Conservation (phyloP, 1,140 invertebrate species). For the Apis cerana region DNA sequence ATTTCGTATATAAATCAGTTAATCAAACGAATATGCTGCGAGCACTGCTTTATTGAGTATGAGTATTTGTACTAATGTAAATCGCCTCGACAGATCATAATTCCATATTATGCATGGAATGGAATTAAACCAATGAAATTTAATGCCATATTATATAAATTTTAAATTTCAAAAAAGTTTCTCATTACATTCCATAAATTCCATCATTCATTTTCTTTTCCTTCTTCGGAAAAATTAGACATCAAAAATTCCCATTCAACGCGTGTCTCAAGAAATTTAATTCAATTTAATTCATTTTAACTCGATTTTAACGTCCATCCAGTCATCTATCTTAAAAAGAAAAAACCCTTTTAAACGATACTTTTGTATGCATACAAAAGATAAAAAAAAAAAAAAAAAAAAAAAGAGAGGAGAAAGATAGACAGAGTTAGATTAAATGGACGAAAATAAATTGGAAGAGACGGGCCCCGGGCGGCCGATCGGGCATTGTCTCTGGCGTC, state of each 20-base stretch:
- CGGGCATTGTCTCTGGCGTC: conserved; percentile 46
- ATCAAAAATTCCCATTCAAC: no score
- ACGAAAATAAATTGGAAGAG: conserved; percentile 39
- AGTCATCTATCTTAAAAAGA: no score
- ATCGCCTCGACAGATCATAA: neutral
- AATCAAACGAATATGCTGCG: neutral
- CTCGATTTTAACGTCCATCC: no score
- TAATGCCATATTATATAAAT: no score
- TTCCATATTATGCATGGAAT: neutral
- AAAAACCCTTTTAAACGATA: neutral
- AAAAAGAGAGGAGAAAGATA: neutral
- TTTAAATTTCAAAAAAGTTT: no score
- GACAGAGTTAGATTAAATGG: conserved; percentile 12
- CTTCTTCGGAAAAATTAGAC: no score
- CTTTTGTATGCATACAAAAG: neutral
- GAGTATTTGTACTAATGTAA: neutral
- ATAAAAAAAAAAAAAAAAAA: neutral
- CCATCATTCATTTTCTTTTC: no score
- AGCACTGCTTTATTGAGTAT: neutral
- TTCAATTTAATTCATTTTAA: no score
- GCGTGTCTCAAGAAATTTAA: no score
- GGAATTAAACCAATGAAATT: neutral
- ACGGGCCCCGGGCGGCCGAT: conserved; percentile 27
- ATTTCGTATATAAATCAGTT: neutral
- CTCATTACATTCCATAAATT: no score